phyloP scores from a whole-genome alignment of 2,113 vertebrate species.

The Pluvianellus socialis region DNA sequence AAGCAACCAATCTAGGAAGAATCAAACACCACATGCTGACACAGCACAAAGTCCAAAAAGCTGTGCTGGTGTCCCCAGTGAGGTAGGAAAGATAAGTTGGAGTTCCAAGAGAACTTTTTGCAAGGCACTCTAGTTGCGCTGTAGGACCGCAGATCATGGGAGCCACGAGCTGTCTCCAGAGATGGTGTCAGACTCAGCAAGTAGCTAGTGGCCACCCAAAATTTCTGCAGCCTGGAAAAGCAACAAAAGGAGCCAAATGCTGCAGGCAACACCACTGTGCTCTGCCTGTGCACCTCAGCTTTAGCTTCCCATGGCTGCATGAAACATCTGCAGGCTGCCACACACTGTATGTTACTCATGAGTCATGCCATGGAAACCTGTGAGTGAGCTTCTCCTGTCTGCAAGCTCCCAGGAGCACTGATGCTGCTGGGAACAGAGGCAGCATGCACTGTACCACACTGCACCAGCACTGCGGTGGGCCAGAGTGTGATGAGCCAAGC shows the following conservation, averaged over 20 bases:
- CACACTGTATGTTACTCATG: neutral
- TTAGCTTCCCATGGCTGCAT: neutral
- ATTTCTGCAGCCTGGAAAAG: neutral
- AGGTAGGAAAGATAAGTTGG: neutral
- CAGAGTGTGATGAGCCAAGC: neutral
- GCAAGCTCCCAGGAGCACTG: neutral
- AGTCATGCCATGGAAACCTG: neutral
- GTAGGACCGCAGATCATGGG: neutral
- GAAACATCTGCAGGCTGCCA: neutral
- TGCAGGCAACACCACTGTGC: neutral
- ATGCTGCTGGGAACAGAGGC: neutral
- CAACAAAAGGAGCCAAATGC: neutral
- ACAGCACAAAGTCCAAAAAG: neutral
- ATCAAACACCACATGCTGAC: neutral
- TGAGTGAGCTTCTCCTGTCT: neutral
- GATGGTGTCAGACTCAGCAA: neutral
- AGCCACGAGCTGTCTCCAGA: neutral
- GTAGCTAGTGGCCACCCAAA: neutral
- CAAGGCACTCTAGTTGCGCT: neutral
- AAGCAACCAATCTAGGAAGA: neutral
- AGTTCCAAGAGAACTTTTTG: neutral
- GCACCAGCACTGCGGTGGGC: neutral
- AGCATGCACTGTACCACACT: neutral
- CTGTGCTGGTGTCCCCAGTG: neutral
- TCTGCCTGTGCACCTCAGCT: neutral